These are phyloP conservation scores for Tipula lateralis DNA, from an alignment of 2,888 invertebrate species.

Conservation along the genomic window DNA sequence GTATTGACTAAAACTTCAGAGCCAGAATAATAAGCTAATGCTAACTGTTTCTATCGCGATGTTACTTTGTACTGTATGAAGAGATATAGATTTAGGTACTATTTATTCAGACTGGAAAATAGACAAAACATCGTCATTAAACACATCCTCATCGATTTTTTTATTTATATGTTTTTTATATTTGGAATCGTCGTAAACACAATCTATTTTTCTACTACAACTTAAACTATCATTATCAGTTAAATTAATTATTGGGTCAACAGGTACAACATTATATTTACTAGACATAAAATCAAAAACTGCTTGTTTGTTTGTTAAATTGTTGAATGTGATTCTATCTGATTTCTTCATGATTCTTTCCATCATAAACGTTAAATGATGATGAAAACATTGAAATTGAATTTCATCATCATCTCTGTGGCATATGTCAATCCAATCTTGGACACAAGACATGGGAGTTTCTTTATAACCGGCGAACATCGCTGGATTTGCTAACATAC, in stretches of 20 bases:
- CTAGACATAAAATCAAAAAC: slow-evolving; percentile 66
- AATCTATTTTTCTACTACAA: neutral
- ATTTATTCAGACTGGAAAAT: neutral
- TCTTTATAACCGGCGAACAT: slow-evolving; percentile 67
- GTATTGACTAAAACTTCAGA: no score
- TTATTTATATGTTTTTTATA: slow-evolving; percentile 3
- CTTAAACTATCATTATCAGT: slow-evolving; percentile 7
- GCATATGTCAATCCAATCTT: slow-evolving; percentile 74
- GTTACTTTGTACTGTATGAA: no score
- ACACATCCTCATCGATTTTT: neutral
- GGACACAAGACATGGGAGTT: slow-evolving; percentile 73
- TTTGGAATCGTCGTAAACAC: slow-evolving; percentile 30
- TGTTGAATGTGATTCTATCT: slow-evolving; percentile 74
- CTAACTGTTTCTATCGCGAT: no score
- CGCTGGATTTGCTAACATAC: slow-evolving; percentile 85
- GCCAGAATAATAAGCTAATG: no score
- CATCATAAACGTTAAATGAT: slow-evolving; percentile 94
- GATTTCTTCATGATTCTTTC: slow-evolving; percentile 70
- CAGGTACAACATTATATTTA: slow-evolving; percentile 52
- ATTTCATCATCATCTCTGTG: slow-evolving; percentile 58
- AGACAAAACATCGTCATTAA: neutral
- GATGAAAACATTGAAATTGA: slow-evolving; percentile 84
- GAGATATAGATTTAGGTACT: neutral
- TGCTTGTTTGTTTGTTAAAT: slow-evolving; percentile 60
- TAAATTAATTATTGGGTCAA: slow-evolving; percentile 39